These are phyloP conservation scores for Caradrina clavipalpis DNA, from an alignment of 2,888 invertebrate species.

Conservation along the genomic window DNA sequence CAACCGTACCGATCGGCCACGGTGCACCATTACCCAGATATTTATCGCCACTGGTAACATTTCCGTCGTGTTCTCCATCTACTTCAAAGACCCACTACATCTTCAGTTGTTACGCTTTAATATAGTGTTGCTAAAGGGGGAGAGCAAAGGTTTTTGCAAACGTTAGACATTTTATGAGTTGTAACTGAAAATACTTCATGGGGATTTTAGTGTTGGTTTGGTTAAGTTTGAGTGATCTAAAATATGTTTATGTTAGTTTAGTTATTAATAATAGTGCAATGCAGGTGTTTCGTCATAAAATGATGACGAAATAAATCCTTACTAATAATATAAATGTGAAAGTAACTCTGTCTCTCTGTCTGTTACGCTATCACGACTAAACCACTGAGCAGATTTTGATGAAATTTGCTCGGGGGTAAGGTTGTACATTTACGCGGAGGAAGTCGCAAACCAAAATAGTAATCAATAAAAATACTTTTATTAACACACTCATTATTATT, in stretches of 20 bases:
- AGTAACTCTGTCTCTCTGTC: no score
- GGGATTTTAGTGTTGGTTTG: background rate
- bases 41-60: slow-evolving; percentile 59
- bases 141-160: slow-evolving; percentile 45
- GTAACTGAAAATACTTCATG: slow-evolving; percentile 20
- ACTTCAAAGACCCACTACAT: slow-evolving; percentile 71
- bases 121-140: slow-evolving; percentile 56
- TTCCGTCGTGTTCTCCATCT: slow-evolving; percentile 64
- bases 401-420: no score
- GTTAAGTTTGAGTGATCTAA: background rate
- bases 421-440: no score
- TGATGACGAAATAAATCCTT: no score
- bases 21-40: slow-evolving; percentile 67
- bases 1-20: slow-evolving; percentile 63
- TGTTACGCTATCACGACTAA: no score
- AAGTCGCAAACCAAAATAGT: no score
- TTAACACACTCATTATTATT: no score
- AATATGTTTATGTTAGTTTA: background rate
- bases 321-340: no score
- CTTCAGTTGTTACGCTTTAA: slow-evolving; percentile 64
- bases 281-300: background rate
- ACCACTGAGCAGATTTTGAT: no score
- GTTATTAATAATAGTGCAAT: background rate
- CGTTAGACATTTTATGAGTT: slow-evolving; percentile 44
- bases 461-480: no score